Conservation (phyloP, 2,113 vertebrate genomes). For the Spea multiplicata region DNA sequence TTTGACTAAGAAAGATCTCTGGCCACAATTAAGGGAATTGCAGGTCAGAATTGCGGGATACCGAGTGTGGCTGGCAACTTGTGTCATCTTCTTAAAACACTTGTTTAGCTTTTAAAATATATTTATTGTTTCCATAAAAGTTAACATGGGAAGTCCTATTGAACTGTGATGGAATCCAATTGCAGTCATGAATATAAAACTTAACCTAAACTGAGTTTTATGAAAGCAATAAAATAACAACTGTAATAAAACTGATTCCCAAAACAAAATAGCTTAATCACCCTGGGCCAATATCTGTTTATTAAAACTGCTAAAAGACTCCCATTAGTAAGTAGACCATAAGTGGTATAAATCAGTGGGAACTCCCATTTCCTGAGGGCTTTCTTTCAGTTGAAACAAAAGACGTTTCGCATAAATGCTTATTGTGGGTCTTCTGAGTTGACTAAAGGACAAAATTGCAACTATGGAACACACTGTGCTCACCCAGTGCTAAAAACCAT, state of each 20-base stretch:
- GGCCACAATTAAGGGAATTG: slow-evolving; percentile 35
- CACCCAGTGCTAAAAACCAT: too few relatives aligned
- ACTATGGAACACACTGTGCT: too few relatives aligned
- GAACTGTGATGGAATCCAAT: slow-evolving; percentile 51
- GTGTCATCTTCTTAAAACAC: slow-evolving; percentile 44
- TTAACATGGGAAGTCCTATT: slow-evolving; percentile 49
- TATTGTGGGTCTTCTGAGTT: too few relatives aligned
- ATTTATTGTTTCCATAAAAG: slow-evolving; percentile 51
- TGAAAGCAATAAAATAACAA: slow-evolving; percentile 46
- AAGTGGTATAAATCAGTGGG: too few relatives aligned
- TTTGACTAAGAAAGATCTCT: slow-evolving; percentile 3
- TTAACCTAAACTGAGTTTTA: slow-evolving; percentile 38
- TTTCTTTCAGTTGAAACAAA: too few relatives aligned
- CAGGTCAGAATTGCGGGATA: slow-evolving; percentile 11
- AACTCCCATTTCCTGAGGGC: too few relatives aligned
- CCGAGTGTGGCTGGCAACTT: not conserved
- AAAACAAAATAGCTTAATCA: slow-evolving; percentile 7
- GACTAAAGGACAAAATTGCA: too few relatives aligned
- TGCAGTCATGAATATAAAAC: slow-evolving; percentile 51
- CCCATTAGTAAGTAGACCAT: too few relatives aligned
- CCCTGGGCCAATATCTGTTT: not conserved
- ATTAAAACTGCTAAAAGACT: too few relatives aligned
- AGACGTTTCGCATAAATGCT: too few relatives aligned
- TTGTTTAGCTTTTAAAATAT: slow-evolving; percentile 54
- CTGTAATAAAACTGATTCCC: slow-evolving; percentile 21